Evolutionary conservation across 2,113 vertebrate species (phyloP).

Genomic region (Equus przewalskii): DNA sequence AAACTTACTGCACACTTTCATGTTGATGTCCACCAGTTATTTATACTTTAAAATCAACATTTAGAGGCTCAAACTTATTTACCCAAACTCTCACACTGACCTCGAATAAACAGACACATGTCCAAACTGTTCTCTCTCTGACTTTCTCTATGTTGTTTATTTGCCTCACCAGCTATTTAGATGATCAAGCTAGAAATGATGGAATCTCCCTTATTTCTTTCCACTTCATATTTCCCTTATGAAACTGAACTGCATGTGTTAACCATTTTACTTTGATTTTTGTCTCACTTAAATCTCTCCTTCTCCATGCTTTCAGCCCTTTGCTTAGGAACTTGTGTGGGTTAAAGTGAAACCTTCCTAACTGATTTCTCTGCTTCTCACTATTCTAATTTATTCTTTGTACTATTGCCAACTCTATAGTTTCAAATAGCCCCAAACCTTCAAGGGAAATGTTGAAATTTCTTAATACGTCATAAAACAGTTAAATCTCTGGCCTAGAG

Average conservation of each 20-base stretch:
- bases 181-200: neutral
- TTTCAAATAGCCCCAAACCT: neutral
- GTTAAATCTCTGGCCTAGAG: neutral
- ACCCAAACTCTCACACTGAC: neutral
- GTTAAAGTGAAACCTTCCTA: neutral
- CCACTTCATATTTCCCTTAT: neutral
- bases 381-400: conserved; percentile 7
- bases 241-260: neutral
- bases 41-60: neutral
- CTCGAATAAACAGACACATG: neutral
- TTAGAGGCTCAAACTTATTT: neutral
- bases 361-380: neutral
- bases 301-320: neutral
- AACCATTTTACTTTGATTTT: neutral
- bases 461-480: neutral
- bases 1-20: neutral
- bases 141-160: neutral
- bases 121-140: neutral
- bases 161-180: neutral
- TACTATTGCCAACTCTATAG: neutral
- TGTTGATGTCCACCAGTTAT: neutral
- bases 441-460: neutral
- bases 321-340: neutral
- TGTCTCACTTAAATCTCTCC: neutral
- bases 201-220: neutral